These are phyloP conservation scores for Neosalanx taihuensis DNA, from an alignment of 2,797 vertebrate genomes.

Conservation along the genomic window DNA sequence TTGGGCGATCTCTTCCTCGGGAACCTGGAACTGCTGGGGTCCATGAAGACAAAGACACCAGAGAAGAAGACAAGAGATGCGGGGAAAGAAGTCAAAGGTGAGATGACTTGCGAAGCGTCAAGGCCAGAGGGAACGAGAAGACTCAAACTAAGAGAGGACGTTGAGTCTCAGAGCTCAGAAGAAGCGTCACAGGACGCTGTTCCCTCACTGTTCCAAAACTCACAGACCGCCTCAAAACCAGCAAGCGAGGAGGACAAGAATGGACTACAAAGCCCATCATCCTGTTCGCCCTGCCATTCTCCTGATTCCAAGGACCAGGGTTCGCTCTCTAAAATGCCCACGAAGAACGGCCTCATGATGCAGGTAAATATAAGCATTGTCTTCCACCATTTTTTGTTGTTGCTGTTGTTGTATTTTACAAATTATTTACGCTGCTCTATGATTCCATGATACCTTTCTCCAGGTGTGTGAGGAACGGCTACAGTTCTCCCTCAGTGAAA, in stretches of 20 bases:
- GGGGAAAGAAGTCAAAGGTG: slow-evolving; percentile 22
- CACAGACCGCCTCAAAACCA: slow-evolving; percentile 29
- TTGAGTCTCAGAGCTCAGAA: slow-evolving; percentile 40
- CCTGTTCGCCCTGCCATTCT: slow-evolving; percentile 40
- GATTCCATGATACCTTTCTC: slow-evolving; percentile 7
- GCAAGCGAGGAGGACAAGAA: slow-evolving; percentile 46
- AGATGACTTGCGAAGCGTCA: slow-evolving; percentile 33
- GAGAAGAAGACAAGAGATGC: slow-evolving; percentile 52
- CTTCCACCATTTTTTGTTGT: not conserved
- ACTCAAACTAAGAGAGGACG: slow-evolving; percentile 47
- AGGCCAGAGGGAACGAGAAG: slow-evolving; percentile 33
- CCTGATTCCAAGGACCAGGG: slow-evolving; percentile 70
- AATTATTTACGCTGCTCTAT: not conserved
- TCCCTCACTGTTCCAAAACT: slow-evolving; percentile 37
- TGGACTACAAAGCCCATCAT: slow-evolving; percentile 35
- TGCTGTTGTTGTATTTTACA: not conserved
- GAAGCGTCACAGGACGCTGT: slow-evolving; percentile 17
- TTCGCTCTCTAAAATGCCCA: slow-evolving; percentile 71
- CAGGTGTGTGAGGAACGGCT: slow-evolving; percentile 91
- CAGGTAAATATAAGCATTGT: slow-evolving; percentile 62
- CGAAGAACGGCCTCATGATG: slow-evolving; percentile 84
- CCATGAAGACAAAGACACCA: slow-evolving; percentile 70
- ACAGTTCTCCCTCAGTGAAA: slow-evolving; percentile 87
- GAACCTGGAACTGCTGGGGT: slow-evolving; percentile 76
- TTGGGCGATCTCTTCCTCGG: slow-evolving; percentile 74